Evolutionary conservation across 2,113 vertebrate genomes (phyloP).

Genomic region (Myodes glareolus): DNA sequence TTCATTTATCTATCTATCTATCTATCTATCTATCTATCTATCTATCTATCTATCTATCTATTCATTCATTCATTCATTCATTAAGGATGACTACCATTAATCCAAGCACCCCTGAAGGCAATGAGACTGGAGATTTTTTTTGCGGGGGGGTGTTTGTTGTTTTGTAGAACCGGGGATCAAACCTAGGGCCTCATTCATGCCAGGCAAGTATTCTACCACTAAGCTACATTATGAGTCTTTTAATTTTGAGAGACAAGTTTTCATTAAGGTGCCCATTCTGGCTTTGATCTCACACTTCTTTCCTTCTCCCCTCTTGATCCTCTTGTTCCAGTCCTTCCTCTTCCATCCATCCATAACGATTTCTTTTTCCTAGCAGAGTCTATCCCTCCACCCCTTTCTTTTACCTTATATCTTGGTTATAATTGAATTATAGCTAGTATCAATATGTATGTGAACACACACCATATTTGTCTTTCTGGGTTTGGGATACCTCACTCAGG

Average conservation of each 20-base stretch:
- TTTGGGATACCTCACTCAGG: background rate
- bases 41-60: too few species aligned
- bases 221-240: background rate
- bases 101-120: conserved; percentile 13
- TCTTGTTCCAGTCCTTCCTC: background rate
- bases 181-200: background rate
- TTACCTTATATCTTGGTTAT: background rate
- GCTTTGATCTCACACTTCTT: background rate
- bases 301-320: background rate
- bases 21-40: too few species aligned
- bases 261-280: background rate
- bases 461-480: background rate
- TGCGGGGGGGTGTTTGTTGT: background rate
- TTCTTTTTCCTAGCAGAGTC: background rate
- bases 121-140: background rate
- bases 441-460: background rate
- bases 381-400: background rate
- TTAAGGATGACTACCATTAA: conserved; percentile 26
- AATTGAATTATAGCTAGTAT: background rate
- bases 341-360: background rate
- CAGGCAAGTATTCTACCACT: background rate
- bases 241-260: background rate
- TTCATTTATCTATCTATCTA: too few species aligned
- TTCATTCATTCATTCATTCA: conserved; percentile 18
- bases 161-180: background rate